phyloP scores from a whole-genome alignment of 2,113 vertebrate genomes.

The Chlamydotis undulata region DNA sequence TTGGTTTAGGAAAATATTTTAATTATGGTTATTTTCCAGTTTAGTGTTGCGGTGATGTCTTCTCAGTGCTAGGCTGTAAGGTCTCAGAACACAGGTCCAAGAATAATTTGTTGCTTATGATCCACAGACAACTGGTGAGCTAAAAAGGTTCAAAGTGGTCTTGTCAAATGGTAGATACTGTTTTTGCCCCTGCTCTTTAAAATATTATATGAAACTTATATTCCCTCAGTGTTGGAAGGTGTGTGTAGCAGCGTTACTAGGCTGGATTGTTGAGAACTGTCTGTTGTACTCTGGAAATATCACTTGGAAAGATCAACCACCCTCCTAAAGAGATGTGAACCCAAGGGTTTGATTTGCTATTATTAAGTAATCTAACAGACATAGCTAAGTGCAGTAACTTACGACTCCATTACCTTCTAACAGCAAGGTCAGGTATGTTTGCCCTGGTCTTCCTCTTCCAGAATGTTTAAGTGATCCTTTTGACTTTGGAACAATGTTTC shows the following conservation, averaged over 20 bases:
- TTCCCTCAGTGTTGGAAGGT: not conserved
- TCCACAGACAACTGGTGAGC: not conserved
- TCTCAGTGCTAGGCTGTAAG: not conserved
- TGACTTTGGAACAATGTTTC: not conserved
- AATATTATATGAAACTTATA: fast-evolving
- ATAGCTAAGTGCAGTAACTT: not conserved
- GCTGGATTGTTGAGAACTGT: not conserved
- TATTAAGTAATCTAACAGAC: not conserved
- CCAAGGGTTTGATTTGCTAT: not conserved
- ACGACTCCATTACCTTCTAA: not conserved
- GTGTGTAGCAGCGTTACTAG: not conserved
- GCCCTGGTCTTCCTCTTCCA: not conserved
- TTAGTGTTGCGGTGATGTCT: not conserved
- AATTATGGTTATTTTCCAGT: not conserved
- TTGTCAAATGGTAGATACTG: not conserved
- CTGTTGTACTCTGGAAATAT: not conserved
- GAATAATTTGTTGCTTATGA: fast-evolving
- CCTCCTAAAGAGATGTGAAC: not conserved
- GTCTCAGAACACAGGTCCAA: not conserved
- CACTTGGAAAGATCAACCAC: not conserved
- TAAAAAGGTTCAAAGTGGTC: not conserved
- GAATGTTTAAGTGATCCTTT: not conserved
- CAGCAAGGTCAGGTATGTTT: not conserved
- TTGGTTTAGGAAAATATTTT: not conserved
- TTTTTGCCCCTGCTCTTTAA: not conserved